Percentiles rank a stretch among this genome's conserved stretches.
These are phyloP conservation scores for Euthynnus affinis DNA, from an alignment of 2,797 vertebrate genomes.

Conservation along the genomic window DNA sequence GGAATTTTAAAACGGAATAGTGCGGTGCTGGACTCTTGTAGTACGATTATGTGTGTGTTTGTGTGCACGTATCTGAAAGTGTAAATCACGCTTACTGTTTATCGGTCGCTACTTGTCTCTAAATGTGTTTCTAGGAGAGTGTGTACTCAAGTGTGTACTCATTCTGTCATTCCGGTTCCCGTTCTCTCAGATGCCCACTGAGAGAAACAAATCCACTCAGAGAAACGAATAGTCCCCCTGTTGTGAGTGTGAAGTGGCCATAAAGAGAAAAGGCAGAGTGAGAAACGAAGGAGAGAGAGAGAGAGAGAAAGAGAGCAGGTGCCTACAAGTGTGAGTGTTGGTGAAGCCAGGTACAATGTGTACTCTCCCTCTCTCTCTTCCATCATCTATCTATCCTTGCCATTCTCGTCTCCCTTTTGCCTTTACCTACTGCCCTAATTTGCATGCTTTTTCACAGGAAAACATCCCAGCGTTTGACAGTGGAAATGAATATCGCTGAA, in stretches of 20 bases:
- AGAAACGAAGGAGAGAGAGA: conserved; percentile 36
- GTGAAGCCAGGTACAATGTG: conserved; percentile 23
- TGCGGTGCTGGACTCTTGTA: conserved; percentile 12
- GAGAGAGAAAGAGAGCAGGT: conserved; percentile 10
- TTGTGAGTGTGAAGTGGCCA: conserved; percentile 72
- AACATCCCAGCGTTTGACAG: conserved; percentile 44
- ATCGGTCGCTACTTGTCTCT: conserved; percentile 48
- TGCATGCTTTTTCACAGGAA: conserved; percentile 47
- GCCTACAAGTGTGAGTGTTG: conserved; percentile 16
- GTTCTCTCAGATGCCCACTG: conserved; percentile 73
- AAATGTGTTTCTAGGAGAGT: conserved; percentile 48
- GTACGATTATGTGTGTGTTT: neutral
- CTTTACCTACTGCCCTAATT: conserved; percentile 40
- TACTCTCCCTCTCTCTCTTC: conserved; percentile 6
- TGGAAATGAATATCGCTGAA: conserved; percentile 55
- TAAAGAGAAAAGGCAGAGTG: conserved; percentile 49
- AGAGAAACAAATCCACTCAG: conserved; percentile 76
- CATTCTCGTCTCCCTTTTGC: conserved; percentile 18
- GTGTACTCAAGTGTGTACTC: conserved; percentile 61
- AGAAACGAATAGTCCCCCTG: conserved; percentile 78
- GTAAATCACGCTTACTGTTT: conserved; percentile 36
- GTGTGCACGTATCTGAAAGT: neutral
- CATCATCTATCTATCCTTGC: conserved; percentile 21
- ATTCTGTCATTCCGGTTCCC: conserved; percentile 73
- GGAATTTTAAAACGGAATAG: conserved; percentile 20